Evolutionary conservation across 2,113 vertebrate genomes (phyloP).

Genomic region (Sardina pilchardus): DNA sequence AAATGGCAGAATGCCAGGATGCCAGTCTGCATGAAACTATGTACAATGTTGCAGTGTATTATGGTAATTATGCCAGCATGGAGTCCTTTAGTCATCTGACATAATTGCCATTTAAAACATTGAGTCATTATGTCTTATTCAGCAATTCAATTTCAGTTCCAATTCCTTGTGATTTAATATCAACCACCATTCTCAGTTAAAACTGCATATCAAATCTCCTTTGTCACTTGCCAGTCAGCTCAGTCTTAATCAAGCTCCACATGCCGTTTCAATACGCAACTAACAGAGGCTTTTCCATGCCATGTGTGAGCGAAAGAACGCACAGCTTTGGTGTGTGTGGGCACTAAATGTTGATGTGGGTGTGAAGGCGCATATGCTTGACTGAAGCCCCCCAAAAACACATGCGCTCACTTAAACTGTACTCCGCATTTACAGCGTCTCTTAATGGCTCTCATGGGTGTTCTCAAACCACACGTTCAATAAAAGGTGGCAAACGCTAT

Average conservation of each 20-base stretch:
- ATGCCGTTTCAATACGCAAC: background rate
- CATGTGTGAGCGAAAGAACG: slow-evolving; percentile 53
- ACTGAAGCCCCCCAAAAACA: slow-evolving; percentile 46
- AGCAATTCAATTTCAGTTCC: background rate
- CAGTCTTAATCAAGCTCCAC: background rate
- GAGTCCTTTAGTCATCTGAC: background rate
- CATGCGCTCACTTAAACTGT: slow-evolving; percentile 53
- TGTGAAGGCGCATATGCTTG: slow-evolving; percentile 52
- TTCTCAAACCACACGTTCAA: slow-evolving; percentile 62
- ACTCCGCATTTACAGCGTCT: slow-evolving; percentile 36
- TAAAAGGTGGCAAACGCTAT: slow-evolving; percentile 57
- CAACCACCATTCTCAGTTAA: background rate
- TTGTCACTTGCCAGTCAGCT: background rate
- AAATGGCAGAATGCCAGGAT: too few relatives aligned
- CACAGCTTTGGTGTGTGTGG: slow-evolving; percentile 33
- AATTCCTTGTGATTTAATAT: background rate
- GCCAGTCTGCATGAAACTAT: background rate
- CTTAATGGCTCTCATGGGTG: slow-evolving; percentile 61
- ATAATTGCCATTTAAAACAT: background rate
- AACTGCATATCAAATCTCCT: background rate
- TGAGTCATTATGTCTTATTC: background rate
- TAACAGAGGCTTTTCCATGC: background rate
- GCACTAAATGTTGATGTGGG: slow-evolving; percentile 57
- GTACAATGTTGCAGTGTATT: background rate
- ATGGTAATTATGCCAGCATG: background rate